Conservation (phyloP, 2,888 invertebrate genomes). For the Merodon equestris region DNA sequence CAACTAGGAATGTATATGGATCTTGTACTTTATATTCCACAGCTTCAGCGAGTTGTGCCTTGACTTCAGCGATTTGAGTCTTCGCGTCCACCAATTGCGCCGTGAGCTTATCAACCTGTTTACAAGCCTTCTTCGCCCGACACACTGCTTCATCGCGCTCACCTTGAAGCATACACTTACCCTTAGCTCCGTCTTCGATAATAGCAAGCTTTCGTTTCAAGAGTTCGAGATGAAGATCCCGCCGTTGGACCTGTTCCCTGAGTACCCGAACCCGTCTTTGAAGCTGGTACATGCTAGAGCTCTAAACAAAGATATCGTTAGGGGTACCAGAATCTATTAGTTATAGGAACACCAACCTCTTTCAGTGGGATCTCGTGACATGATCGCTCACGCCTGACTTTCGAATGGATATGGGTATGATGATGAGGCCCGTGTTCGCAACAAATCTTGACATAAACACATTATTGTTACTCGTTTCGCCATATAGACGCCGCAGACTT, state of each 20-base stretch:
- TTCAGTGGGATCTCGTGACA: constrained; percentile 89
- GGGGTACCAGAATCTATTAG: constrained; percentile 15
- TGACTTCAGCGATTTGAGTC: constrained; percentile 89
- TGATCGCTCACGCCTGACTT: constrained; percentile 88
- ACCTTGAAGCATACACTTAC: constrained; percentile 82
- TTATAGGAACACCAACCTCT: constrained; percentile 81
- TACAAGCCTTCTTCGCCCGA: constrained; percentile 88
- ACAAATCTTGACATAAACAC: constrained; percentile 70
- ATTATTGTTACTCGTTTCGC: neutral
- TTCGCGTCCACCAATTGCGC: constrained; percentile 90
- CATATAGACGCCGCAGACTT: neutral
- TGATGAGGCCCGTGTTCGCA: constrained; percentile 70
- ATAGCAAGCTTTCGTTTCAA: constrained; percentile 91
- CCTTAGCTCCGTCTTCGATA: constrained; percentile 87
- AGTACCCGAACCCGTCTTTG: constrained; percentile 91
- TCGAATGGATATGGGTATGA: constrained; percentile 80
- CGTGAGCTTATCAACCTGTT: constrained; percentile 90
- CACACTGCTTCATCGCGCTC: constrained; percentile 85
- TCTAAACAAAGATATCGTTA: constrained; percentile 80
- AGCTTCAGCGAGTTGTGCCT: constrained; percentile 90
- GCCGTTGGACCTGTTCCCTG: constrained; percentile 93
- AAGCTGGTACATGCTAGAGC: constrained; percentile 91
- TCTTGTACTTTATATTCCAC: constrained; percentile 88
- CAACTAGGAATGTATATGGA: neutral
- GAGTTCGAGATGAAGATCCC: constrained; percentile 94